phyloP scores from a whole-genome alignment of 2,797 vertebrate genomes.

The Hippopotamyrus pictus region DNA sequence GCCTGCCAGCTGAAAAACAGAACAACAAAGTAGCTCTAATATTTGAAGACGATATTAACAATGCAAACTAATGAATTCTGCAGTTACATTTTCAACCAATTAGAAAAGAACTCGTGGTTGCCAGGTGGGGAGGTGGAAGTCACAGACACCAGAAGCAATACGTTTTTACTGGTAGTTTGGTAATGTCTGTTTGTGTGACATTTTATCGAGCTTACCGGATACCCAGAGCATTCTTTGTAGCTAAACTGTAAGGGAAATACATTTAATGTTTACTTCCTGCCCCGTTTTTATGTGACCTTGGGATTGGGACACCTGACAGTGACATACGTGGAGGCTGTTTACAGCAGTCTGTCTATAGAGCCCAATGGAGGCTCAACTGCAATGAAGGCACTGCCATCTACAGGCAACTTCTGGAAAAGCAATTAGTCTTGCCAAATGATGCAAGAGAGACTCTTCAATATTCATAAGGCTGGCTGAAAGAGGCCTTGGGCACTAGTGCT shows the following conservation, averaged over 20 bases:
- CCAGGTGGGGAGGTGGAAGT: not conserved
- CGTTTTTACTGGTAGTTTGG: not conserved
- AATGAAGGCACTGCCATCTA: not conserved
- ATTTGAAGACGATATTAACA: not conserved
- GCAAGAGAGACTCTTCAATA: not conserved
- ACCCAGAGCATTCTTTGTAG: not conserved
- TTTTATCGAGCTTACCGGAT: not conserved
- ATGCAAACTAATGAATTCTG: not conserved
- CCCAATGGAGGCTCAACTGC: not conserved
- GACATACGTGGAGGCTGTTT: not conserved
- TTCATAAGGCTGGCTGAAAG: not conserved
- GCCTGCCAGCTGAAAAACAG: not conserved
- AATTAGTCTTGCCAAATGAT: not conserved
- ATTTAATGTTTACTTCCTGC: not conserved
- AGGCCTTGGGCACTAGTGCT: not conserved
- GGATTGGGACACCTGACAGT: not conserved
- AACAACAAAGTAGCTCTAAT: not conserved
- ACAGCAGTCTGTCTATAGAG: not conserved
- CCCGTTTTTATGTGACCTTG: not conserved
- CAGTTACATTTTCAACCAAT: not conserved
- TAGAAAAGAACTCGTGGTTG: not conserved
- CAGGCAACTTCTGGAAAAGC: not conserved
- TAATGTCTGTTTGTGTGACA: not conserved
- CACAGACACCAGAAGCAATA: not conserved
- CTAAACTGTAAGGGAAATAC: not conserved